These are phyloP conservation scores for Drusus annulatus DNA, from an alignment of 1,140 invertebrate species.

Conservation along the genomic window DNA sequence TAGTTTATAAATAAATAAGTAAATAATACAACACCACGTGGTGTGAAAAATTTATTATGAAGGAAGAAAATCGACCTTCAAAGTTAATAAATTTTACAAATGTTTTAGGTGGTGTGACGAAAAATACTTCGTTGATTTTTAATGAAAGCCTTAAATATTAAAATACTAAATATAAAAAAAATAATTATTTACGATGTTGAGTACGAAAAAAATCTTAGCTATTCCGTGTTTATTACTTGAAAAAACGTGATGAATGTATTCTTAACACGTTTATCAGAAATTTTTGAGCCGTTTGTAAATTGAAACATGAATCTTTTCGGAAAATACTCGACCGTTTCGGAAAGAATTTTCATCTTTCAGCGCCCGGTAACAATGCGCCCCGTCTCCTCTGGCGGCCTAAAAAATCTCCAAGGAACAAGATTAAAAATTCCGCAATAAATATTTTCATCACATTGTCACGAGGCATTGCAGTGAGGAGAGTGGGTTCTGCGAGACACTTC, in stretches of 20 bases:
- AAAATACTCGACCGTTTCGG: background rate
- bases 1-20: no score
- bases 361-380: constrained; percentile 9
- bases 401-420: constrained; percentile 45
- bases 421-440: constrained; percentile 53
- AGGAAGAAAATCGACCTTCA: no score
- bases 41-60: no score
- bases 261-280: constrained; percentile 27
- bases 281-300: constrained; percentile 7
- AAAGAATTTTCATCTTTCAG: constrained; percentile 19
- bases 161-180: no score
- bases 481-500: constrained; percentile 22
- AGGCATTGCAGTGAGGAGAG: constrained; percentile 7
- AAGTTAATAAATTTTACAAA: no score
- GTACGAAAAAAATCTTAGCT: no score
- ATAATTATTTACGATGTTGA: no score
- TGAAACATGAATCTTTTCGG: constrained; percentile 31
- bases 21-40: no score
- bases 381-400: constrained; percentile 3
- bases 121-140: no score
- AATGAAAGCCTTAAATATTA: no score
- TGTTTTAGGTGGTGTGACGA: no score
- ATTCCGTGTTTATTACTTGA: background rate
- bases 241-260: constrained; percentile 6
- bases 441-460: constrained; percentile 38